phyloP scores from a whole-genome alignment of 2,113 vertebrate genomes.

The Heterochromis multidens region DNA sequence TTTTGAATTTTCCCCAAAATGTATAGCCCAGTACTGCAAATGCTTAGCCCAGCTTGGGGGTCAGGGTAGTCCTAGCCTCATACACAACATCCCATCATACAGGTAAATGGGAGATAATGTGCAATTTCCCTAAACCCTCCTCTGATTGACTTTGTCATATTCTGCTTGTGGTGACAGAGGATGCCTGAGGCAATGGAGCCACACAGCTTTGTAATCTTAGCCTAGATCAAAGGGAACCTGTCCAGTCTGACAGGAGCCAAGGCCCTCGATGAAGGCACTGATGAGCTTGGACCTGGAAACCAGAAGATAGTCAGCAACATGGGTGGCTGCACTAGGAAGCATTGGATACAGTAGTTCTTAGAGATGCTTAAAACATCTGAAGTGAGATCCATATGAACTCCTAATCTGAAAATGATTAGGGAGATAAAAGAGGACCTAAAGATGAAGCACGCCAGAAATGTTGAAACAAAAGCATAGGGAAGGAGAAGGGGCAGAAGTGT shows the following conservation, averaged over 20 bases:
- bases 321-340: neutral
- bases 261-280: constrained; percentile 12
- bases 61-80: neutral
- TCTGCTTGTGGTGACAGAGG: constrained; percentile 30
- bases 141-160: constrained; percentile 25
- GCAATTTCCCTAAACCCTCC: neutral
- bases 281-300: neutral
- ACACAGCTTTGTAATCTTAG: constrained; percentile 52
- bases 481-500: constrained; percentile 6
- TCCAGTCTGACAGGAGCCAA: constrained; percentile 33
- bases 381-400: neutral
- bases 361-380: neutral
- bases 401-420: neutral
- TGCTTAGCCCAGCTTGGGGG: neutral
- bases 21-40: neutral
- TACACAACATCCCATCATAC: neutral
- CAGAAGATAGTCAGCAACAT: neutral
- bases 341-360: neutral
- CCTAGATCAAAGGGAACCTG: constrained; percentile 47
- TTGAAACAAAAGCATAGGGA: constrained; percentile 18
- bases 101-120: neutral
- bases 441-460: constrained; percentile 47
- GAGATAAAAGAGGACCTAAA: constrained; percentile 28
- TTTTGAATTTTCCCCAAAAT: neutral
- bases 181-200: constrained; percentile 36